phyloP scores from a whole-genome alignment of 2,797 vertebrate genomes.

The Anisognathus igniventris region DNA sequence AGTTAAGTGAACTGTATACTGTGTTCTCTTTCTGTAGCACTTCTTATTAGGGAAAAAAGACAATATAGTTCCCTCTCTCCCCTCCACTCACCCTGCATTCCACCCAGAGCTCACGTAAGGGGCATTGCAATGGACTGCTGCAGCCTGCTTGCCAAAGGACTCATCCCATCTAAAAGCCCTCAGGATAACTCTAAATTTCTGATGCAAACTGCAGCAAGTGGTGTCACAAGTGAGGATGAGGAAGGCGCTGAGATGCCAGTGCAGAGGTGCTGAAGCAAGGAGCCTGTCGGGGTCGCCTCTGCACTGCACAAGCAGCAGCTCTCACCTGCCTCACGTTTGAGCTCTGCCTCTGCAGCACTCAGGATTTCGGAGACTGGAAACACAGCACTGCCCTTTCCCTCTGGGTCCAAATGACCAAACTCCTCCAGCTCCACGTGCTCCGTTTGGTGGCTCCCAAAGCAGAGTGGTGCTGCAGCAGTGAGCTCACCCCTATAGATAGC shows the following conservation, averaged over 20 bases:
- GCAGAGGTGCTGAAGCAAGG: not conserved
- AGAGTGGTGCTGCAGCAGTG: not conserved
- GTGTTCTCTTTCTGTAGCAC: constrained; percentile 1
- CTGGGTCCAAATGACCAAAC: not conserved
- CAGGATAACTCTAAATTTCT: not conserved
- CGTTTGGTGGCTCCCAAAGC: not conserved
- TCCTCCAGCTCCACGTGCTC: not conserved
- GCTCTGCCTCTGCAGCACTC: not conserved
- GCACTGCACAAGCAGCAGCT: not conserved
- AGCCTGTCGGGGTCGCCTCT: not conserved
- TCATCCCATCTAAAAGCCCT: not conserved
- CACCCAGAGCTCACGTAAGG: not conserved
- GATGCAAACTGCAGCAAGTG: not conserved
- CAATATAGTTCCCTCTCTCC: not conserved
- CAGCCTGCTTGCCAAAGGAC: not conserved
- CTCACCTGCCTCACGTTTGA: not conserved
- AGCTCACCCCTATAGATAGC: not conserved
- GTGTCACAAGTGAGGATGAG: not conserved
- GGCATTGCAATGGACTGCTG: not conserved
- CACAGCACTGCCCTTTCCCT: not conserved
- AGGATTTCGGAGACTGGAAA: not conserved
- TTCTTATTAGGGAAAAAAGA: constrained; percentile 24
- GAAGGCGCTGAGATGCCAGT: not conserved
- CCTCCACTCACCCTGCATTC: not conserved
- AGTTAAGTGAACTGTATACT: constrained; percentile 48